Conservation (phyloP, 2,797 vertebrate genomes). For the Limosa lapponica region DNA sequence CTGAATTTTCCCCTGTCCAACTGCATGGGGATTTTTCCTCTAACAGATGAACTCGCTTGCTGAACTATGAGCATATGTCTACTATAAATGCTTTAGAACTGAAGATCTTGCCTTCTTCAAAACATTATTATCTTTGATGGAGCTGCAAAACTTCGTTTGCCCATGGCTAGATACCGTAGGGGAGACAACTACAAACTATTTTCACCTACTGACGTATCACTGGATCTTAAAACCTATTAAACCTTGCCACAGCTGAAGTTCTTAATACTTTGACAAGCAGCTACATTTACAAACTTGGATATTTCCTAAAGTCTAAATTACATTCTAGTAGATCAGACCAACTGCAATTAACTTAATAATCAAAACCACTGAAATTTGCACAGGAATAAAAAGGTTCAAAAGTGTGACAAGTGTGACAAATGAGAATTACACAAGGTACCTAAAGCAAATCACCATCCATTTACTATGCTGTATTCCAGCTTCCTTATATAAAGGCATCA, state of each 20-base stretch:
- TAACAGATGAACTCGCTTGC: background rate
- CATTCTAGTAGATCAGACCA: background rate
- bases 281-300: background rate
- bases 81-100: background rate
- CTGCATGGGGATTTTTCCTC: background rate
- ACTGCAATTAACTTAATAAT: background rate
- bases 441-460: background rate
- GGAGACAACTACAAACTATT: background rate
- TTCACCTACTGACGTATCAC: background rate
- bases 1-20: background rate
- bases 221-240: background rate
- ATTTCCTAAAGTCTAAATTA: background rate
- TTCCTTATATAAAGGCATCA: background rate
- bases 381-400: background rate
- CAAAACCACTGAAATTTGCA: background rate
- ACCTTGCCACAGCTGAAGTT: background rate
- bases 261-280: background rate
- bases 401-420: background rate
- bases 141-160: background rate
- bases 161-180: background rate
- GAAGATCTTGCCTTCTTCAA: background rate
- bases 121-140: background rate
- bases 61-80: background rate
- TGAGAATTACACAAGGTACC: background rate
- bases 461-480: background rate